Conservation (phyloP, 2,797 vertebrate genomes). For the Okamejei kenojei region DNA sequence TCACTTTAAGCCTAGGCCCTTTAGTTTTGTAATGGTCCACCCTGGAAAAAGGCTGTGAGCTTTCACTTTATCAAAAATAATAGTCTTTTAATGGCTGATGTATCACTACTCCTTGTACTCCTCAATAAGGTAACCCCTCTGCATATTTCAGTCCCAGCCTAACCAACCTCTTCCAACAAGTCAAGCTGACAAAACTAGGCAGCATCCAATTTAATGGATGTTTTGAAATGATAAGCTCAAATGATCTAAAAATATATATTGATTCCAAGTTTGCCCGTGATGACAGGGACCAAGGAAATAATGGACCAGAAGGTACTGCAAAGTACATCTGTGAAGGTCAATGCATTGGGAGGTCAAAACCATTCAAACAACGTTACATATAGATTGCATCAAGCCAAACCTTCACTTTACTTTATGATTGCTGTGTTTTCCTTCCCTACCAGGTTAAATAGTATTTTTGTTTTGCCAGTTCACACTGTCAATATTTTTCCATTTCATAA, state of each 20-base stretch:
- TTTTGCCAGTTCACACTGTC: neutral
- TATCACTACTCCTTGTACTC: no score
- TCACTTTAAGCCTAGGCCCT: no score
- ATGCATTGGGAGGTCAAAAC: neutral
- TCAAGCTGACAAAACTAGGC: no score
- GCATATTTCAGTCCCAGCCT: no score
- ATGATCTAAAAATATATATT: neutral
- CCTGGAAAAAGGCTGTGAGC: no score
- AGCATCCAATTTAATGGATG: no score
- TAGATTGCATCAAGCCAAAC: conserved; percentile 6
- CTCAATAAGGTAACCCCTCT: no score
- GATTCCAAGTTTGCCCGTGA: conserved; percentile 6
- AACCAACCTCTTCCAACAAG: no score
- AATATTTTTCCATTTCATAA: conserved; percentile 6
- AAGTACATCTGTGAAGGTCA: conserved; percentile 18
- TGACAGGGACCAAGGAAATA: neutral
- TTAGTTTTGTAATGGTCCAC: no score
- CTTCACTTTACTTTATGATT: conserved; percentile 15
- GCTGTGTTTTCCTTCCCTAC: neutral
- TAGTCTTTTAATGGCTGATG: no score
- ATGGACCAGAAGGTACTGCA: neutral
- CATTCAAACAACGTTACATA: conserved; percentile 18
- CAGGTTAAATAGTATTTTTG: neutral
- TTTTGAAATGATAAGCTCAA: neutral
- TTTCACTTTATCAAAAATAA: no score